phyloP scores from a whole-genome alignment of 2,797 vertebrate genomes.

The Anguilla marmorata region DNA sequence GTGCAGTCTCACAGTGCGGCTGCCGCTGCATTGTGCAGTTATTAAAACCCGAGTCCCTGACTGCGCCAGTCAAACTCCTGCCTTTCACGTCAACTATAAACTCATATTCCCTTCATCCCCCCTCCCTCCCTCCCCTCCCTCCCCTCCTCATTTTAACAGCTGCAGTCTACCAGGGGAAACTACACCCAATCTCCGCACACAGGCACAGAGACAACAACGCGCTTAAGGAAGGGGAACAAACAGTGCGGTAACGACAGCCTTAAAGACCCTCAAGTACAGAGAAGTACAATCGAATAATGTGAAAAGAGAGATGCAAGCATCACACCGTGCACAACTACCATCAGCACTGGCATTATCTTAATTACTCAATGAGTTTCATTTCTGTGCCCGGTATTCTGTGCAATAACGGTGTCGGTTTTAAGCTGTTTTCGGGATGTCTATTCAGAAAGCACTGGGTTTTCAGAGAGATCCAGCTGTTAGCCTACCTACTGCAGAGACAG shows the following conservation, averaged over 20 bases:
- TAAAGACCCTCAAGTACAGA: neutral
- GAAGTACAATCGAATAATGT: neutral
- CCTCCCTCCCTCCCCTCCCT: neutral
- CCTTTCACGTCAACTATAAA: constrained; percentile 46
- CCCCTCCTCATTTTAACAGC: neutral
- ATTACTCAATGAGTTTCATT: neutral
- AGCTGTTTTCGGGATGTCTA: neutral
- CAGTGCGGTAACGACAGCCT: neutral
- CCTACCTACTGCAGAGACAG: neutral
- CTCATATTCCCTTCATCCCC: neutral
- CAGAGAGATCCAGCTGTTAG: neutral
- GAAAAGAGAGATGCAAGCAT: neutral
- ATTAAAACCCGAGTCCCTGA: constrained; percentile 67
- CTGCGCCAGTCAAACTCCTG: constrained; percentile 60
- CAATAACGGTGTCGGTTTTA: too few relatives aligned
- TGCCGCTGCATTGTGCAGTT: constrained; percentile 69
- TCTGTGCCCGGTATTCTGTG: neutral
- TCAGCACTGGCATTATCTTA: neutral
- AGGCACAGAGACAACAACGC: neutral
- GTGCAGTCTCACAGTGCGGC: constrained; percentile 67
- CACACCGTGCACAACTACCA: neutral
- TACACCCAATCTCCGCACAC: neutral
- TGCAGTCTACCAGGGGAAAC: neutral
- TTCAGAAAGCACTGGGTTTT: neutral
- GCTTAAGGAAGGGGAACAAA: neutral